These are phyloP conservation scores for Rotaria macrura DNA, from an alignment of 2,888 invertebrate species.

Conservation along the genomic window DNA sequence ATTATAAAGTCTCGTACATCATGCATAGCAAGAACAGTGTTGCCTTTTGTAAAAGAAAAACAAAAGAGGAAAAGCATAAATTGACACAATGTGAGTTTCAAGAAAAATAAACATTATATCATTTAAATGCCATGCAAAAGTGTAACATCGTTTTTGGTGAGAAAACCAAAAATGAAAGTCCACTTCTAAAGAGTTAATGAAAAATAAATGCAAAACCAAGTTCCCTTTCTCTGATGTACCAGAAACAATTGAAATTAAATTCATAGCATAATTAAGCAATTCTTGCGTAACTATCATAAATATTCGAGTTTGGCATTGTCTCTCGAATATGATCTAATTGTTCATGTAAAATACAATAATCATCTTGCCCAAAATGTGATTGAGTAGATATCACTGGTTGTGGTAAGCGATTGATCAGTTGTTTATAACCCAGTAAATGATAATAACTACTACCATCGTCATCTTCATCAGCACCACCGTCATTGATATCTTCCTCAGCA, in stretches of 20 bases:
- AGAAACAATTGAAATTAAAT: neutral
- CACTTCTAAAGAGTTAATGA: neutral
- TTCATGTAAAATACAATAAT: neutral
- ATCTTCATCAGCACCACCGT: too few species aligned
- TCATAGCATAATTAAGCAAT: neutral
- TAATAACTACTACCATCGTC: neutral
- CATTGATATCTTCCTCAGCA: neutral
- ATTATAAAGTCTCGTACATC: too few species aligned
- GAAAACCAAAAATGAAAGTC: neutral
- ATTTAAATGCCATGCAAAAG: neutral
- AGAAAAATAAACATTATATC: neutral
- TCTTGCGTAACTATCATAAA: neutral
- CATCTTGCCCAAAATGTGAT: neutral
- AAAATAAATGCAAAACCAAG: neutral
- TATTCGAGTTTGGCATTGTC: neutral
- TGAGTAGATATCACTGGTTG: neutral
- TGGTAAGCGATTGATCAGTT: neutral
- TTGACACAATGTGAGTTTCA: too few species aligned
- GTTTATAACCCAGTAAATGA: constrained; percentile 17
- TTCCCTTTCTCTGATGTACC: too few species aligned
- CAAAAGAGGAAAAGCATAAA: too few species aligned
- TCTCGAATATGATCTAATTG: constrained; percentile 1
- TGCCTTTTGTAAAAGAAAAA: too few species aligned
- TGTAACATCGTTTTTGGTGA: neutral
- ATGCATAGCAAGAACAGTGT: too few species aligned